Evolutionary conservation across 2,888 invertebrate species (phyloP), one percentile per base, ranked within the genome.

Genomic region (Dicycla oo): DNA sequence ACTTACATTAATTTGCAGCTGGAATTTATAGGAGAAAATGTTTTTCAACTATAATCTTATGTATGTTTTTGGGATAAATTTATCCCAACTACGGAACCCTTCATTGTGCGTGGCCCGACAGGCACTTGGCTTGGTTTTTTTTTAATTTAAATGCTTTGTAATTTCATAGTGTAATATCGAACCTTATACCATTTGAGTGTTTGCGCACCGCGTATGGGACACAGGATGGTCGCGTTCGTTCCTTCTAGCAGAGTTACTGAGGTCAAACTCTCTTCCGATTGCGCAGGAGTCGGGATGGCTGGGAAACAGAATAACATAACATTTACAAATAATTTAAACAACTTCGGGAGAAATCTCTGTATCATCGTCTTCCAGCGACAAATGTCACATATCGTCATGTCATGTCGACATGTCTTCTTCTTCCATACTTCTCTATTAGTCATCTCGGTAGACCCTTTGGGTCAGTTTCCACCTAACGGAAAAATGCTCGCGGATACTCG

Each of bases 121-220:
- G n/a, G n/a, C n/a, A n/a, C n/a, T n/a, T n/a, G n/a, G n/a, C n/a
- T n/a, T n/a, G n/a, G n/a, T n/a, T n/a, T n/a, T n/a, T n/a, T n/a
- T n/a, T n/a, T n/a, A n/a, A n/a, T 23, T 7, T 23, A 20, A 26
- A n/a, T 67, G 30, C 7, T 40, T 78, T 57, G 56, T 72, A 73
- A 74, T 73, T 69, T 70, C 34, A 81, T 63, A 73, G 15, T 74
- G 65, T 78, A 82, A 86, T 67, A 88, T 92, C 94, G 91, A 92
- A 96, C 96, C 96, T 96, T 96, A 88, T 95, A 96, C 96, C 96
- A 96, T 92, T 93, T 93, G 81, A 96, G 90, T 75, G 88, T 88
- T 53, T 78, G 67, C 3, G 90, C 82, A 0, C 88, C 83, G 0
- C 81, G 88, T 3, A 93, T 69, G 0, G 96, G 95, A 71, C 96